Conservation (phyloP, 2,888 invertebrate species). For the Rhabditophanes sp. region DNA sequence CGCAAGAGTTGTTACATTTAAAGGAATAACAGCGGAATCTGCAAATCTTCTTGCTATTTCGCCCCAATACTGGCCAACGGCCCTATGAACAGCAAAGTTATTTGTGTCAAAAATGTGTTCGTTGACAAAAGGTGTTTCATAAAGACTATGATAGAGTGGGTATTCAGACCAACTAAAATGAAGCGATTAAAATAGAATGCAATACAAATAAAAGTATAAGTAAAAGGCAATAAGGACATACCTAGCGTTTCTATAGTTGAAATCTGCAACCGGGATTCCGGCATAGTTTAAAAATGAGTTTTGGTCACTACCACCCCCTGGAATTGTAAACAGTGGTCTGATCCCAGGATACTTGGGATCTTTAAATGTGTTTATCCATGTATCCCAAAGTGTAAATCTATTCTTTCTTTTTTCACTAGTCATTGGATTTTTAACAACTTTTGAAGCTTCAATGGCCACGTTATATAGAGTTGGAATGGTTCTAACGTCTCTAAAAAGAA, state of each 20-base stretch:
- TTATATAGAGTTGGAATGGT: conserved; percentile 44
- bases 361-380: conserved; percentile 30
- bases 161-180: conserved; percentile 17
- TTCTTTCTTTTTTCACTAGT: conserved; percentile 15
- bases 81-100: conserved; percentile 42
- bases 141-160: conserved; percentile 41
- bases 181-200: too few relatives aligned
- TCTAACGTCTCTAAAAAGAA: too few relatives aligned
- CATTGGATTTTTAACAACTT: conserved; percentile 37
- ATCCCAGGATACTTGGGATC: too few relatives aligned
- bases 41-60: conserved; percentile 45
- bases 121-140: conserved; percentile 41
- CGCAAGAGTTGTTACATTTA: too few relatives aligned
- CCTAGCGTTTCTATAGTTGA: too few relatives aligned
- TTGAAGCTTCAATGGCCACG: conserved; percentile 44
- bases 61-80: conserved; percentile 45
- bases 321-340: conserved; percentile 18
- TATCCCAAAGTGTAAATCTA: conserved; percentile 30
- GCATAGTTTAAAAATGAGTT: conserved; percentile 46
- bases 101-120: conserved; percentile 37
- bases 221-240: too few relatives aligned
- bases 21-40: conserved; percentile 45
- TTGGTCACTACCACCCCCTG: conserved; percentile 48
- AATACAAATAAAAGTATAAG: too few relatives aligned
- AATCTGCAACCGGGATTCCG: conserved; percentile 48